Evolutionary conservation across 2,113 vertebrate species (phyloP).

Genomic region (Cebidichthys violaceus): DNA sequence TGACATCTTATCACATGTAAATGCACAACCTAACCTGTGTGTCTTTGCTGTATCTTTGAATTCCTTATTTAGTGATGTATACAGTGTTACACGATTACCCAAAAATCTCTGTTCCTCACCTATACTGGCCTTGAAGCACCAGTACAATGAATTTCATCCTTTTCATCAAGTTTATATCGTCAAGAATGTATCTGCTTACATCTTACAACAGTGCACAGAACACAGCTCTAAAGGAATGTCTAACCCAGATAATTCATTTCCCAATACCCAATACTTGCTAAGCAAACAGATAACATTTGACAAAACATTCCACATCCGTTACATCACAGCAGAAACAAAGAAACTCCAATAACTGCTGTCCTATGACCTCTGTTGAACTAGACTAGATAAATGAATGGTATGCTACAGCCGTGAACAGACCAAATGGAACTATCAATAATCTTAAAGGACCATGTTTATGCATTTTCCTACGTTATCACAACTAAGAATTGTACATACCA

Average conservation of each 20-base stretch:
- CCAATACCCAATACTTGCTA: not conserved
- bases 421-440: not conserved
- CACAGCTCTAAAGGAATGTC: not conserved
- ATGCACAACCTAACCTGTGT: not conserved
- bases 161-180: not conserved
- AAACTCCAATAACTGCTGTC: not conserved
- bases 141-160: not conserved
- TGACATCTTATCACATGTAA: not conserved
- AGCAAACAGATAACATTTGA: conserved; percentile 40
- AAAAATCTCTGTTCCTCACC: not conserved
- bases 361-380: not conserved
- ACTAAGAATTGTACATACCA: not conserved
- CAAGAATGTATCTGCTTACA: not conserved
- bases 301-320: conserved; percentile 31
- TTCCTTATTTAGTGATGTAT: not conserved
- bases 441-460: not conserved
- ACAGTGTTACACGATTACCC: not conserved
- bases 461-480: not conserved
- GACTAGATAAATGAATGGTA: not conserved
- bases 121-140: not conserved
- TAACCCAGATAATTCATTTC: not conserved
- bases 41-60: not conserved
- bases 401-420: not conserved
- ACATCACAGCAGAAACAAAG: conserved; percentile 11
- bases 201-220: not conserved